These are phyloP conservation scores for Cydia amplana DNA, from an alignment of 1,140 invertebrate species.

Conservation along the genomic window DNA sequence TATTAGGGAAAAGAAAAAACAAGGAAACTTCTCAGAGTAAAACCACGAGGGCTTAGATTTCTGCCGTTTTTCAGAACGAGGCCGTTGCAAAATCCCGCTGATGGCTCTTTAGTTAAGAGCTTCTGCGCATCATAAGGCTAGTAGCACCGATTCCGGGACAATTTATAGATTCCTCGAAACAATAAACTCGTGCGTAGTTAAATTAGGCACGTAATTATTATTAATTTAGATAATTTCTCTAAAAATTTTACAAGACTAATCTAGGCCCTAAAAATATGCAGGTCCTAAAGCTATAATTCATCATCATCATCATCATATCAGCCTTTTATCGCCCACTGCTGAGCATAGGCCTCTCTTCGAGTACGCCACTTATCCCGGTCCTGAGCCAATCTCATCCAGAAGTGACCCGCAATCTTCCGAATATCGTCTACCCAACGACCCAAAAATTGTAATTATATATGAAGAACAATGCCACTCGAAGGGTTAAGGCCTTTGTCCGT, in stretches of 20 bases:
- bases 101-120: conserved; percentile 25
- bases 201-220: background rate
- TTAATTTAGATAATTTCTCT: background rate
- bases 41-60: conserved; percentile 29
- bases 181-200: background rate
- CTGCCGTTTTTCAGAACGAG: conserved; percentile 25
- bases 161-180: background rate
- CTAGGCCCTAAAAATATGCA: background rate
- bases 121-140: conserved; percentile 1
- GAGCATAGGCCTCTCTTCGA: no score
- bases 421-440: no score
- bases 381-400: no score
- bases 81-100: conserved; percentile 27
- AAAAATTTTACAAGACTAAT: background rate
- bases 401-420: no score
- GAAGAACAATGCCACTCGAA: no score
- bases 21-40: conserved; percentile 5
- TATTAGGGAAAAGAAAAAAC: conserved; percentile 23
- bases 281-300: no score
- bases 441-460: no score
- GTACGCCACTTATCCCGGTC: no score
- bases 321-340: no score
- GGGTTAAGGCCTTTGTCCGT: no score
- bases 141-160: background rate
- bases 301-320: no score